These are phyloP conservation scores for Halichoerus grypus DNA, from an alignment of 2,113 vertebrate species.

Conservation along the genomic window DNA sequence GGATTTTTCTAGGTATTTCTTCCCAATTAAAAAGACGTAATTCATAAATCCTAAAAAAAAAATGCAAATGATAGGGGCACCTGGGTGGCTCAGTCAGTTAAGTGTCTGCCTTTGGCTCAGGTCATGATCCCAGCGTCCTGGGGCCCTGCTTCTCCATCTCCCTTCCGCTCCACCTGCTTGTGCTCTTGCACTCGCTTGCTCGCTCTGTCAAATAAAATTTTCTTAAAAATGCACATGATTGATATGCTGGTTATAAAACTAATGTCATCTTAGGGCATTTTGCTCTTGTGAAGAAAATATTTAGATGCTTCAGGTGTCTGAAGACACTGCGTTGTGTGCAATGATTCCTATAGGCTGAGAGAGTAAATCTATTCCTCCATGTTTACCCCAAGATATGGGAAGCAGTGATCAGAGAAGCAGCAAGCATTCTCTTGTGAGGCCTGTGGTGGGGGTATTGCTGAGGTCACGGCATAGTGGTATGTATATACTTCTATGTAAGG, in stretches of 20 bases:
- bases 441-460: background rate
- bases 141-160: background rate
- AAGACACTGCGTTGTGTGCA: background rate
- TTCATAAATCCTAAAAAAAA: background rate
- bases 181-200: background rate
- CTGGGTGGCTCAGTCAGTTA: background rate
- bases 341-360: background rate
- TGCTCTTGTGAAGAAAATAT: background rate
- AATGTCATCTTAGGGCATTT: background rate
- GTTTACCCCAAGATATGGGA: background rate
- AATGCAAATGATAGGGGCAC: background rate
- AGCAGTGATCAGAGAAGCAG: background rate
- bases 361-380: background rate
- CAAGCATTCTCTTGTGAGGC: background rate
- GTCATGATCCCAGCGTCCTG: background rate
- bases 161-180: background rate
- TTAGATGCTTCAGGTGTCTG: background rate
- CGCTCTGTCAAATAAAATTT: background rate
- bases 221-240: background rate
- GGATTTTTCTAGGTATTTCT: slow-evolving; percentile 15
- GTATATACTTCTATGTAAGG: background rate
- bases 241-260: background rate
- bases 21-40: background rate
- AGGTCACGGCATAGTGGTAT: background rate
- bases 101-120: background rate